Evolutionary conservation across 2,888 invertebrate genomes (phyloP).

Genomic region (Suillia variegata): DNA sequence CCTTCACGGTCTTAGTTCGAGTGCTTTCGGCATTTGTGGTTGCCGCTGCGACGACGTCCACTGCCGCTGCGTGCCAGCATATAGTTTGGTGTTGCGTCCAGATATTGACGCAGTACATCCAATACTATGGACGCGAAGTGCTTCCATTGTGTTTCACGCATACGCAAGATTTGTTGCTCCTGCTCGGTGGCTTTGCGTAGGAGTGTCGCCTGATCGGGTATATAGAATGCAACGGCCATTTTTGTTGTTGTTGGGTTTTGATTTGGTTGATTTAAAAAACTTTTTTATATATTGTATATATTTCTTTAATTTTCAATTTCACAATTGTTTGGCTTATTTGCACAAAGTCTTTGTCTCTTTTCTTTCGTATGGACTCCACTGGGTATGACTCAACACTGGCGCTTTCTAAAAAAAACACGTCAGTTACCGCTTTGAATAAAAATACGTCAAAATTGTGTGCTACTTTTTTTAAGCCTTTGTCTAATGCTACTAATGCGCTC

Average conservation of each 20-base stretch:
- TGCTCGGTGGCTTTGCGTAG: constrained; percentile 51
- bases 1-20: too few species aligned
- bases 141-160: constrained; percentile 48
- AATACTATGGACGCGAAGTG: constrained; percentile 45
- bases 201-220: constrained; percentile 53
- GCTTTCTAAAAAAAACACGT: neutral
- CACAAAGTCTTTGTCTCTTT: constrained; percentile 34
- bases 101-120: constrained; percentile 43
- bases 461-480: too few species aligned
- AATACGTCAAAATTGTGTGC: too few species aligned
- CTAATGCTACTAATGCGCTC: neutral
- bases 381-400: neutral
- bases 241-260: too few species aligned
- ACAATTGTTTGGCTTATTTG: constrained; percentile 39
- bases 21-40: neutral
- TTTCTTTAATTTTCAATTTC: constrained; percentile 14
- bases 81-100: constrained; percentile 26
- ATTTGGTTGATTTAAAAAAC: neutral
- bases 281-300: constrained; percentile 7
- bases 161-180: constrained; percentile 49
- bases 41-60: constrained; percentile 17
- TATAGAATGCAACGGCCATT: constrained; percentile 57
- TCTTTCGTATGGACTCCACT: neutral
- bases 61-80: constrained; percentile 31
- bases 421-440: too few species aligned